Evolutionary conservation across 1,140 invertebrate genomes (phyloP).

Genomic region (Armadillidium nasatum): DNA sequence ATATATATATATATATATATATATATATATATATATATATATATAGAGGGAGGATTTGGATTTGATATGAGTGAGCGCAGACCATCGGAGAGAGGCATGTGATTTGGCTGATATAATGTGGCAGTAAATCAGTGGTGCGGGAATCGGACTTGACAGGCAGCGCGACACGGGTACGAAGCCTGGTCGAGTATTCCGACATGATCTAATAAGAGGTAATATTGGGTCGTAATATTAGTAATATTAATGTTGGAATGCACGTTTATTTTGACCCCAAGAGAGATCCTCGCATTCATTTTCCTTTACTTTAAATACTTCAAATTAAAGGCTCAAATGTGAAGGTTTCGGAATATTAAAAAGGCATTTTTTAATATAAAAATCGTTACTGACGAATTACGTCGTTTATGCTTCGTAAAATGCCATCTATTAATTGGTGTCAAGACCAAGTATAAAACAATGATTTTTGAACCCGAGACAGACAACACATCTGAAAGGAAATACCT

Average conservation of each 20-base stretch:
- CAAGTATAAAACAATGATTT: too few relatives aligned
- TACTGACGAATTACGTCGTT: background rate
- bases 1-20: constrained; percentile 14
- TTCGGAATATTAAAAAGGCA: background rate
- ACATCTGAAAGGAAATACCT: background rate
- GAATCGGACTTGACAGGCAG: constrained; percentile 1
- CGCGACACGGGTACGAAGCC: background rate
- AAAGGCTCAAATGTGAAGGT: background rate
- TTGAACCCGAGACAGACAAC: too few relatives aligned
- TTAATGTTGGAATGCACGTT: constrained; percentile 3
- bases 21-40: background rate
- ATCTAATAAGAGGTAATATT: constrained; percentile 9
- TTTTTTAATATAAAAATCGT: background rate
- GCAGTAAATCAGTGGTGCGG: background rate
- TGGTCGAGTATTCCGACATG: background rate
- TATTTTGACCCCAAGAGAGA: background rate
- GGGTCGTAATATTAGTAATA: constrained; percentile 11
- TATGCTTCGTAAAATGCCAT: too few relatives aligned
- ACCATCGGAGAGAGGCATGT: background rate
- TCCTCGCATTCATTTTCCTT: background rate
- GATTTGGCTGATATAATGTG: constrained; percentile 6
- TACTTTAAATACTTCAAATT: constrained; percentile 4
- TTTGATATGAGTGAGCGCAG: background rate
- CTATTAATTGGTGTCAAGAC: too few relatives aligned
- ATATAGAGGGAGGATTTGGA: background rate